Evolutionary conservation across 2,888 invertebrate genomes (phyloP).

Genomic region (Cremastinae sp.): DNA sequence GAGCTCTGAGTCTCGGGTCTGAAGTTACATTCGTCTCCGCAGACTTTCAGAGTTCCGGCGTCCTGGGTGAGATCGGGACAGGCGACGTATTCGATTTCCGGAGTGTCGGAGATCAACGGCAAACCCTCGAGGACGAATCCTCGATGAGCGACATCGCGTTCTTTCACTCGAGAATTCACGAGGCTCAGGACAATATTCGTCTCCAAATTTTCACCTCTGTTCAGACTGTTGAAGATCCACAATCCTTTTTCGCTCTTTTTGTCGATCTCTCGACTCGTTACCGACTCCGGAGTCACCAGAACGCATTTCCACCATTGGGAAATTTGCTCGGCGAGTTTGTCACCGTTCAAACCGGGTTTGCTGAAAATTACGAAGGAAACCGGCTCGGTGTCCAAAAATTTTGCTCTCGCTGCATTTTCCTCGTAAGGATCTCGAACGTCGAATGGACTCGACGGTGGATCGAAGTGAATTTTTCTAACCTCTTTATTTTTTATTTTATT

Average conservation of each 20-base stretch:
- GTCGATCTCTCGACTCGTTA: conserved; percentile 83
- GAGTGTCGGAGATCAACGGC: conserved; percentile 82
- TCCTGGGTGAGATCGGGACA: conserved; percentile 68
- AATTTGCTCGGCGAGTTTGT: conserved; percentile 82
- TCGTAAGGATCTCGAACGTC: conserved; percentile 79
- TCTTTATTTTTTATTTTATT: conserved; percentile 22
- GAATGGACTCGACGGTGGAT: conserved; percentile 63
- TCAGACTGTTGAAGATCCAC: conserved; percentile 83
- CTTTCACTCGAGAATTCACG: conserved; percentile 81
- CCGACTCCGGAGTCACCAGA: conserved; percentile 82
- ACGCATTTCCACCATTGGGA: conserved; percentile 83
- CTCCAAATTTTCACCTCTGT: conserved; percentile 81
- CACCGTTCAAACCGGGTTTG: conserved; percentile 83
- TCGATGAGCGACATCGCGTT: conserved; percentile 82
- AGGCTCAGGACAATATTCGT: conserved; percentile 81
- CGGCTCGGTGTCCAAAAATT: conserved; percentile 81
- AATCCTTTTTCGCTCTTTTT: conserved; percentile 82
- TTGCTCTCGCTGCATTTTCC: conserved; percentile 81
- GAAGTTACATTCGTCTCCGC: conserved; percentile 6
- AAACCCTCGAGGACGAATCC: conserved; percentile 86
- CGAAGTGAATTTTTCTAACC: conserved; percentile 57
- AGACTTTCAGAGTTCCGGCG: not conserved
- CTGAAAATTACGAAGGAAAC: conserved; percentile 83
- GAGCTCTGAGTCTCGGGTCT: conserved; percentile 14
- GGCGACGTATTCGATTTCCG: conserved; percentile 68